phyloP scores from a whole-genome alignment of 2,797 vertebrate genomes.

The Bovichtus diacanthus region DNA sequence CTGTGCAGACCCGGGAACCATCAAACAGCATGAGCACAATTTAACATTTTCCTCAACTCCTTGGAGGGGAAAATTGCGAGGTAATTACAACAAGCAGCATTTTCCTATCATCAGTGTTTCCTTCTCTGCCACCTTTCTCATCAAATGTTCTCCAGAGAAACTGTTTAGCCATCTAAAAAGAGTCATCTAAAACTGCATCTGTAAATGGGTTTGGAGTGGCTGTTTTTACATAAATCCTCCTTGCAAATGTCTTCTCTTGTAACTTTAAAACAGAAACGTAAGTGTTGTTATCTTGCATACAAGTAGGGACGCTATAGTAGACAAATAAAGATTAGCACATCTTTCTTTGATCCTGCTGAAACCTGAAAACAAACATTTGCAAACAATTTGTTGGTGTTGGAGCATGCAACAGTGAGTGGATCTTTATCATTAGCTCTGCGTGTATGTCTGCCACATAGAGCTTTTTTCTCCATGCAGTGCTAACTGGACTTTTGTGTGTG shows the following conservation, averaged over 20 bases:
- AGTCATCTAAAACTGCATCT: constrained; percentile 12
- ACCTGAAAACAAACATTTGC: constrained; percentile 39
- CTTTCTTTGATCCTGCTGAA: constrained; percentile 18
- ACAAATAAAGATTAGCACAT: background rate
- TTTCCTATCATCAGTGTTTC: constrained; percentile 38
- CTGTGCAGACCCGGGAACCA: constrained; percentile 24
- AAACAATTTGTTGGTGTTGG: constrained; percentile 27
- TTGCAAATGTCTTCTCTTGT: constrained; percentile 5
- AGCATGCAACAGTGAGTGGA: constrained; percentile 24
- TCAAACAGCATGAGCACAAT: constrained; percentile 56
- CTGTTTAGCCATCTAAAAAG: constrained; percentile 43
- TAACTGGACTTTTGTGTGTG: constrained; percentile 34
- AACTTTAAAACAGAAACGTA: background rate
- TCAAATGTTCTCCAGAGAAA: constrained; percentile 47
- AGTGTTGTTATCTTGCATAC: background rate
- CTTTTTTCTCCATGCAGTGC: constrained; percentile 31
- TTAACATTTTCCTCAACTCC: constrained; percentile 60
- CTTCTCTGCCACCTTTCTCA: constrained; percentile 34
- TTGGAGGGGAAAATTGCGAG: constrained; percentile 47
- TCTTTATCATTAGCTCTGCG: constrained; percentile 39
- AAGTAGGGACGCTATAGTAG: background rate
- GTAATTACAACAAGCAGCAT: constrained; percentile 57
- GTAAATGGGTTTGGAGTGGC: constrained; percentile 26
- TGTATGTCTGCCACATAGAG: constrained; percentile 48
- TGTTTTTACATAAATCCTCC: constrained; percentile 8